Evolutionary conservation across 2,797 vertebrate species (phyloP), one percentile per base, ranked within the genome.

Genomic region (Galago senegalensis): DNA sequence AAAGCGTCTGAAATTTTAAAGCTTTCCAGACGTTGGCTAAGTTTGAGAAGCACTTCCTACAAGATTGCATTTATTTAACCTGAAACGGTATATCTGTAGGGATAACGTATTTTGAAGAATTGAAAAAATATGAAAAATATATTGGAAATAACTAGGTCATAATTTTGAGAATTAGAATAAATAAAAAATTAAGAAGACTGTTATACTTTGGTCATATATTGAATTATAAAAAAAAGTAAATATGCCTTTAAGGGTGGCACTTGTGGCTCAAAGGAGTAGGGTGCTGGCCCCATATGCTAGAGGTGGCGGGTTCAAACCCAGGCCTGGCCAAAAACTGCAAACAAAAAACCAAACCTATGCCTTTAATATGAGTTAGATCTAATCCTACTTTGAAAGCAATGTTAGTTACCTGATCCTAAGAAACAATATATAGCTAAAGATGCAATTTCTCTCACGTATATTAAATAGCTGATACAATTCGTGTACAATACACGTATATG

Each of bases 141-240:
- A 56, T 93, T 82, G 37, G 16, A 89, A 95, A 77, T 86, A 91
- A 61, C 0, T 65, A 61, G 25, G 16, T 77, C 31, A 82, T 82
- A 92, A 87, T n/a, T 67, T 95, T n/a, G 43, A 77, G 23, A 49
- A 82, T 40, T 82, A 4, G 21, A 94, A 73, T 29, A 80, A 97
- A 67, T 29, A n/a, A 87, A 87, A 40, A 40, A 43, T 63, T 60
- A 83, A 46, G 27, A 90, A 90, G 25, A 49, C 5, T 76, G 34
- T 63, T 61, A 91, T 79, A 43, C 7, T 67, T 67, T 85, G 40
- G 8, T 92, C 31, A 23, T 61, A 65, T 60, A 81, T 27, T 80
- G 56, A 89, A 72, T 77, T 81, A 56, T 34, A 75, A 83, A 80
- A 79, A 29, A 79, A 91, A 7, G 13, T 93, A 72, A 92, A 43